A percentile compares a stretch with the other conserved stretches of the same genome.
phyloP scores from a whole-genome alignment of 30 jellyfish, hydroid and myxozoan species.

The Hydra vulgaris region DNA sequence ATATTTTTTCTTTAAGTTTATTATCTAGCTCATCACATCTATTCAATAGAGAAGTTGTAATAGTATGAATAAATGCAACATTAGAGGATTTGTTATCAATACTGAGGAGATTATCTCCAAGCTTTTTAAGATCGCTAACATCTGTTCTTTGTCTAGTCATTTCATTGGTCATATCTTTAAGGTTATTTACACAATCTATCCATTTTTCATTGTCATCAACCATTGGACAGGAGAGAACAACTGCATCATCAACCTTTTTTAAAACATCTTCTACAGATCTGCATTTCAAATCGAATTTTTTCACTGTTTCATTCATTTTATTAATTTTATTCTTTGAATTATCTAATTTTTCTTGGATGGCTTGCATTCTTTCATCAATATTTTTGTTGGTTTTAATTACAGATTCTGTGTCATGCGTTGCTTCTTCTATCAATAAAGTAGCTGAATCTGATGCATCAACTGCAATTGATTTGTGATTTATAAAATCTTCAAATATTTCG shows the following conservation, averaged over 20 bases:
- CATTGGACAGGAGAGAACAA: constrained; percentile 42
- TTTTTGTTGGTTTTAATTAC: constrained; percentile 42
- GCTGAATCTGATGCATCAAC: constrained; percentile 32
- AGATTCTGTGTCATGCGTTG: constrained; percentile 76
- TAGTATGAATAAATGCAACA: constrained; percentile 54
- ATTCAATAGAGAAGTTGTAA: constrained; percentile 43
- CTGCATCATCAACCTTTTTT: constrained; percentile 21
- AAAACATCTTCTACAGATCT: constrained; percentile 71
- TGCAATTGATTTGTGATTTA: constrained; percentile 27
- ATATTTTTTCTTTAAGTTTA: constrained; percentile 40
- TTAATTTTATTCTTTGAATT: constrained; percentile 44
- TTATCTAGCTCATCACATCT: constrained; percentile 35
- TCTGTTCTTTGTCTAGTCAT: constrained; percentile 34
- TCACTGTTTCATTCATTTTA: constrained; percentile 39
- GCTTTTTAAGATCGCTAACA: constrained; percentile 36
- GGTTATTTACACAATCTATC: constrained; percentile 36
- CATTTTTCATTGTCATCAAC: constrained; percentile 59
- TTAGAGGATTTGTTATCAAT: constrained; percentile 82
- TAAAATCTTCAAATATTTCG: constrained; percentile 41
- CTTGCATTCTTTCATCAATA: constrained; percentile 34
- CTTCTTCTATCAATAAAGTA: constrained; percentile 30
- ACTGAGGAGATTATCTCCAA: constrained; percentile 51
- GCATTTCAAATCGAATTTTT: constrained; percentile 27
- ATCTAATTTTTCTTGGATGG: constrained; percentile 19
- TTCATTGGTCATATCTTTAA: constrained; percentile 56